These are phyloP conservation scores for Xenopus petersii DNA, from an alignment of 2,797 vertebrate species.

Conservation along the genomic window DNA sequence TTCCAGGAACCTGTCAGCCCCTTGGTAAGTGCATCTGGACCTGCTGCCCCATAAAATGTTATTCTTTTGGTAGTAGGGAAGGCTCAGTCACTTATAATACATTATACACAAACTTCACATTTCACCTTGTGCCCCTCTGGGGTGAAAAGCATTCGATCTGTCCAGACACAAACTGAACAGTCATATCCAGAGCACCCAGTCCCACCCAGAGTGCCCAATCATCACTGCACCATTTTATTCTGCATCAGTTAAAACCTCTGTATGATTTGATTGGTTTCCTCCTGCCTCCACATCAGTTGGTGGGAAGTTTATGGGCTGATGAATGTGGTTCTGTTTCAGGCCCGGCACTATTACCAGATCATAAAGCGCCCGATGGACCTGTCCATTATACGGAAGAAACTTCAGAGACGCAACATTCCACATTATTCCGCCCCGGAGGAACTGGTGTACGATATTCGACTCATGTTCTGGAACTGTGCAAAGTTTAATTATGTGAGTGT, in stretches of 20 bases:
- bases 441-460: constrained; percentile 86
- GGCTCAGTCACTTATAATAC: no score
- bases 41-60: background rate
- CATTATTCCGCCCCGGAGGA: constrained; percentile 83
- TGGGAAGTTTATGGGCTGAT: background rate
- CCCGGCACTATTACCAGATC: constrained; percentile 98
- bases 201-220: no score
- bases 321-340: constrained; percentile 64
- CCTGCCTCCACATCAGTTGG: no score
- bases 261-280: no score
- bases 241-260: no score
- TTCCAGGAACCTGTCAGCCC: constrained; percentile 97
- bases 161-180: no score
- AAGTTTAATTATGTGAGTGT: constrained; percentile 96
- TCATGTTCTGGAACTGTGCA: constrained; percentile 97
- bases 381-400: constrained; percentile 83
- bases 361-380: constrained; percentile 97
- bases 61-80: background rate
- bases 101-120: no score
- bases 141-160: no score
- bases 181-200: no score
- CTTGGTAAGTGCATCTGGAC: constrained; percentile 69
- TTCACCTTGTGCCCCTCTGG: no score
- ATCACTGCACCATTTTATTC: no score
- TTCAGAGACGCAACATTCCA: constrained; percentile 75